Conservation (phyloP, 2,888 invertebrate genomes). For the Tetropium fuscum region DNA sequence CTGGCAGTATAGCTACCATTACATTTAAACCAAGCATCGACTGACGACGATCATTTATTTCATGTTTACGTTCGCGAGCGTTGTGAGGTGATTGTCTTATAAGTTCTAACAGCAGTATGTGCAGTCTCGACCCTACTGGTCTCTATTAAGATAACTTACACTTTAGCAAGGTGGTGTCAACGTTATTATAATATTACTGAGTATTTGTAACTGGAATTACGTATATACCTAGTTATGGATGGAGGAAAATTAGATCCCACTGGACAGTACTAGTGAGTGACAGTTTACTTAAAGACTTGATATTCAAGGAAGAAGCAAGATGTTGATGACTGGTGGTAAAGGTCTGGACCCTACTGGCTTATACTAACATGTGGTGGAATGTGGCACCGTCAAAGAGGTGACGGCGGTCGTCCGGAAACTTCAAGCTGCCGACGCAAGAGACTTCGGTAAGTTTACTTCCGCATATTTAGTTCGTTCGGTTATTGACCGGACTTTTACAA, state of each 20-base stretch:
- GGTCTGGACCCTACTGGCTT: constrained; percentile 64
- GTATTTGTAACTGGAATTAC: neutral
- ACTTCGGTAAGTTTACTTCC: constrained; percentile 62
- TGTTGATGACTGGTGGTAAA: constrained; percentile 49
- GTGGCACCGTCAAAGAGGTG: constrained; percentile 64
- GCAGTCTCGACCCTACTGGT: constrained; percentile 63
- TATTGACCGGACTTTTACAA: constrained; percentile 58
- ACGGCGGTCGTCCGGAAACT: constrained; percentile 65
- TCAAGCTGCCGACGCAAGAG: constrained; percentile 65
- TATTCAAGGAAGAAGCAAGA: constrained; percentile 6
- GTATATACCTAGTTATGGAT: constrained; percentile 55
- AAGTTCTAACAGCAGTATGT: constrained; percentile 51
- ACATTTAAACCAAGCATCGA: constrained; percentile 58
- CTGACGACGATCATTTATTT: constrained; percentile 35
- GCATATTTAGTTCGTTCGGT: constrained; percentile 52
- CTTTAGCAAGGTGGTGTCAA: constrained; percentile 15
- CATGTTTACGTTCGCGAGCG: constrained; percentile 32
- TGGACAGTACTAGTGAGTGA: constrained; percentile 49
- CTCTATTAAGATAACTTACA: constrained; percentile 51
- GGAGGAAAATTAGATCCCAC: constrained; percentile 65
- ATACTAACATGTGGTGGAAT: constrained; percentile 57
- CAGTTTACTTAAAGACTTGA: constrained; percentile 22
- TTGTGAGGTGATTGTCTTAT: constrained; percentile 28
- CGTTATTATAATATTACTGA: constrained; percentile 12
- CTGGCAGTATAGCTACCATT: constrained; percentile 56